Evolutionary conservation across 2,113 vertebrate species (phyloP).

Genomic region (Daboia siamensis): DNA sequence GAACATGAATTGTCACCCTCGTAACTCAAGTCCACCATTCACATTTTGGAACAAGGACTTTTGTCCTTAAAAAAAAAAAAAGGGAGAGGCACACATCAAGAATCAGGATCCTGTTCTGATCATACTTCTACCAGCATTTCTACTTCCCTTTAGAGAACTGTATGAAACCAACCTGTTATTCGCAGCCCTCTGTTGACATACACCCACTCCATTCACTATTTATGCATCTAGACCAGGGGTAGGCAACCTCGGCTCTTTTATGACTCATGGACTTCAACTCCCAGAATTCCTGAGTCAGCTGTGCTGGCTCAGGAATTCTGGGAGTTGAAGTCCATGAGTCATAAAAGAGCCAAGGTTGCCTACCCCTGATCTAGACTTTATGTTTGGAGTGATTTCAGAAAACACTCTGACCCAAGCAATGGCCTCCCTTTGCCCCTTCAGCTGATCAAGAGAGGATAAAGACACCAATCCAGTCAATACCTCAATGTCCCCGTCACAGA

Average conservation of each 20-base stretch:
- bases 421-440: neutral
- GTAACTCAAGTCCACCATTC: neutral
- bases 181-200: neutral
- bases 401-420: neutral
- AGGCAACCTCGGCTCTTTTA: no score
- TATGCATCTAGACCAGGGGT: neutral
- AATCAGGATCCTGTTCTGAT: neutral
- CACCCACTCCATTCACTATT: neutral
- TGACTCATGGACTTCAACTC: no score
- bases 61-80: neutral
- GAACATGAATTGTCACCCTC: neutral
- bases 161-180: neutral
- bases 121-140: neutral
- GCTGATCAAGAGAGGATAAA: neutral
- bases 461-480: neutral
- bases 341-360: no score
- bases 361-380: neutral
- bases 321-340: no score
- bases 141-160: neutral
- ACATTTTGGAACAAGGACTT: neutral
- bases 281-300: no score
- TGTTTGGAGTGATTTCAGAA: neutral
- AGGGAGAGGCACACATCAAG: neutral
- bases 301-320: no score
- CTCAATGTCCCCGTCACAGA: neutral